These are phyloP conservation scores for Holothuria scabra DNA, from an alignment of 53 echinoderm and acorn worm species.

Conservation along the genomic window DNA sequence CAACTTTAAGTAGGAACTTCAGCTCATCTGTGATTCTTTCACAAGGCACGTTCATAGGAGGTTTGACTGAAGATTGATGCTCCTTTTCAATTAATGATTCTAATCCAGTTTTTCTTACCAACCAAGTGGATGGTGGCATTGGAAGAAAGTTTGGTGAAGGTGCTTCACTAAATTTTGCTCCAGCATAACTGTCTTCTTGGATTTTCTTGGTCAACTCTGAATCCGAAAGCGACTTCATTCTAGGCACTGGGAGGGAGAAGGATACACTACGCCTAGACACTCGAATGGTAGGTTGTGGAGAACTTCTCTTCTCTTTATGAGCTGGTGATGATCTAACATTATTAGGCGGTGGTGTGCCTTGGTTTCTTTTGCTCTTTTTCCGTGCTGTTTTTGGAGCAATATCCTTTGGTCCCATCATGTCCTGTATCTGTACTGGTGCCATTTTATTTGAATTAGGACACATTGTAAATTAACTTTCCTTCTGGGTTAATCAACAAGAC, in stretches of 20 bases:
- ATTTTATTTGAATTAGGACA: conserved; percentile 15
- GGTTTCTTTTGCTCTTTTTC: not conserved
- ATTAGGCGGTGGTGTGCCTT: conserved; percentile 31
- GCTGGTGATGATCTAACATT: no score
- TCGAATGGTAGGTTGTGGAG: not conserved
- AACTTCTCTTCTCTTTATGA: not conserved
- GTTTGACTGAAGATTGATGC: conserved; percentile 1
- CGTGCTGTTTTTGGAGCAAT: not conserved
- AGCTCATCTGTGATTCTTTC: conserved; percentile 54
- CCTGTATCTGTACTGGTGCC: conserved; percentile 21
- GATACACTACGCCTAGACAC: conserved; percentile 27
- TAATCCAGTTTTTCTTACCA: conserved; percentile 12
- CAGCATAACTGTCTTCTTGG: conserved; percentile 68
- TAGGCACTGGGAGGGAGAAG: not conserved
- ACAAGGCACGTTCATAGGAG: conserved; percentile 32
- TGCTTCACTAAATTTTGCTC: conserved; percentile 93
- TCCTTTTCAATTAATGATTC: not conserved
- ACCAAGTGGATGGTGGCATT: conserved; percentile 80
- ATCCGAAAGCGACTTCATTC: conserved; percentile 33
- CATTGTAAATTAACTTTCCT: not conserved
- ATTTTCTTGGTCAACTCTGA: conserved; percentile 26
- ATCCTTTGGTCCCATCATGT: not conserved
- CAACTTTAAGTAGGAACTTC: conserved; percentile 63
- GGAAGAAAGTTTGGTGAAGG: conserved; percentile 81
- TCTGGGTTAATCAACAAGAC: no score